Evolutionary conservation across 1,140 invertebrate genomes (phyloP).

Genomic region (Drosophila nigromelanica): DNA sequence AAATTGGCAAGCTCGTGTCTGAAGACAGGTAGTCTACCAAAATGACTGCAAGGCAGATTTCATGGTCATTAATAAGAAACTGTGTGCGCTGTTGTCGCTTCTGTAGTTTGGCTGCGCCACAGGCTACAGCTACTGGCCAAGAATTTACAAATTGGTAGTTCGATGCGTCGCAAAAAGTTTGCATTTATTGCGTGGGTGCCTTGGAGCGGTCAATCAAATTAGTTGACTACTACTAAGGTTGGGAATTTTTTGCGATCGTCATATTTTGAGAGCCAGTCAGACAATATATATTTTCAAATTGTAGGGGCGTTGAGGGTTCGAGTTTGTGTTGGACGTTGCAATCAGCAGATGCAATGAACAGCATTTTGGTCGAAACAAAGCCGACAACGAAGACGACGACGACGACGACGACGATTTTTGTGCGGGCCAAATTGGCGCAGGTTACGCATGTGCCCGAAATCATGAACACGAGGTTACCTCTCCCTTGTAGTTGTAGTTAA

Average conservation of each 20-base stretch:
- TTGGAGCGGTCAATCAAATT: slow-evolving; percentile 37
- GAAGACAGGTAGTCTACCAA: slow-evolving; percentile 53
- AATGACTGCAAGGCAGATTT: slow-evolving; percentile 72
- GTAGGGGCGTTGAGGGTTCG: slow-evolving; percentile 78
- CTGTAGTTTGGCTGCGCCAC: neutral
- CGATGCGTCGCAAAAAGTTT: slow-evolving; percentile 49
- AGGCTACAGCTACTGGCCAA: slow-evolving; percentile 22
- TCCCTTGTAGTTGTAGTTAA: slow-evolving; percentile 27
- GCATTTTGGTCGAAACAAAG: slow-evolving; percentile 30
- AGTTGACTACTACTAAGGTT: slow-evolving; percentile 17
- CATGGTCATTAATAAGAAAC: slow-evolving; percentile 73
- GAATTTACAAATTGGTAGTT: slow-evolving; percentile 47
- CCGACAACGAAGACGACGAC: slow-evolving; percentile 5
- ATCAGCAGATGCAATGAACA: slow-evolving; percentile 76
- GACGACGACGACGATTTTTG: slow-evolving; percentile 36
- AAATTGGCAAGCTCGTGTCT: slow-evolving; percentile 51
- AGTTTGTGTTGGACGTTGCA: slow-evolving; percentile 46
- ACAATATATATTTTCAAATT: slow-evolving; percentile 65
- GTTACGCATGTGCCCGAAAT: slow-evolving; percentile 77
- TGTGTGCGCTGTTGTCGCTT: slow-evolving; percentile 11
- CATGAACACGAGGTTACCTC: slow-evolving; percentile 54
- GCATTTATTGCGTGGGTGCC: slow-evolving; percentile 64
- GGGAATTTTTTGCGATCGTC: slow-evolving; percentile 5
- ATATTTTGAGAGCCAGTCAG: slow-evolving; percentile 4
- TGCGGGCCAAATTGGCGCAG: slow-evolving; percentile 75